Base-by-base conservation (phyloP, 2,113 vertebrate genomes). In the Opisthocomus hoazin region DNA sequence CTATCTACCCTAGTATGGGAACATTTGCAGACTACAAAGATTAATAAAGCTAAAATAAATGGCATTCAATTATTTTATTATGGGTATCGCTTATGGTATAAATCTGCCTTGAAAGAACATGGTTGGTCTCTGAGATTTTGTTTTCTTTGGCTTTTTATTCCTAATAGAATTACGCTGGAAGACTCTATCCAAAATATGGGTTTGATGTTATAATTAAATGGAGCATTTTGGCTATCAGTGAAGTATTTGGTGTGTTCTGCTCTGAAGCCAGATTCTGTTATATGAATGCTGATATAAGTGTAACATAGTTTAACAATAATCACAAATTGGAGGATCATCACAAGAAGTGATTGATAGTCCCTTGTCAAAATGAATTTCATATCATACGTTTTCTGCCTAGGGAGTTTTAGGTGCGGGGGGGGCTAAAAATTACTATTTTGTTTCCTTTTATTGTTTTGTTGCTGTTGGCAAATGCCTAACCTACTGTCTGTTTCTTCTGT, bases 361-460 rank as follows among this genome's bases (percentile, higher is more conserved):
- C 82, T 73, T 69, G 70, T 84, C 66, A 92, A 82, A 92, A 87
- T 87, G 61, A 91, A 91, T 94, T 93, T 91, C n/a, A 5, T 84
- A 54, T 74, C 46, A 43, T 76, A 45, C 23, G 10, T 87, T 89
- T 94, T 79, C 80, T 87, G 41, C 74, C 61, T 43, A 34, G 60
- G 56, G 36, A 78, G 29, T 48, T 85, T 74, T n/a, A 22, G 36
- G 20, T 48, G 45, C 9, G 2, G 7, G 14, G 5, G 13, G 19
- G 9, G 26, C 21, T 61, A 45, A 92, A 90, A 94, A 36, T 53
- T 87, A 79, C 88, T 93, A 71, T 58, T 96, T 76, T 81, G 66
- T 94, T 94, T 83, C 65, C 51, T 96, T 91, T 95, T 87, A 87
- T 96, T 96, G 80, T 94, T 94, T 95, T 82, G 77, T 96, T 92